Conservation (phyloP, 2,797 vertebrate genomes). For the Tapirus indicus region DNA sequence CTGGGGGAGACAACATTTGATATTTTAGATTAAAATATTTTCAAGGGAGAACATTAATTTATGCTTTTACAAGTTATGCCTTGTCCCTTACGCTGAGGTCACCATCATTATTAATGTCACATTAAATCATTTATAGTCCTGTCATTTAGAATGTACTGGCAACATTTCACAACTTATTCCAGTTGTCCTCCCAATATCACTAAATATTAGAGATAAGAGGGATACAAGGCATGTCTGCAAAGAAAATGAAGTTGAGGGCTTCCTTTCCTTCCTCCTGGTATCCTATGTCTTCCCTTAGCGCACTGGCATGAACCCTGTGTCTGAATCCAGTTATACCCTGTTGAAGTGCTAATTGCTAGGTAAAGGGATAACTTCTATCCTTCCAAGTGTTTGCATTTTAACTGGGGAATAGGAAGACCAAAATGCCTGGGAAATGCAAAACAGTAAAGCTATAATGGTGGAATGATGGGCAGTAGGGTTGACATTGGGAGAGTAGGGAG, state of each 20-base stretch:
- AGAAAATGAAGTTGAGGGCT: background rate
- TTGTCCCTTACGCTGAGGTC: background rate
- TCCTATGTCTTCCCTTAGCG: background rate
- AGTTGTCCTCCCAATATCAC: background rate
- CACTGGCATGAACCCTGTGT: background rate
- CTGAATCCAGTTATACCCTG: background rate
- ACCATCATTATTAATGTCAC: background rate
- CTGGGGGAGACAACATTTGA: background rate
- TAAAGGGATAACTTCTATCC: background rate
- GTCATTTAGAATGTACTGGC: background rate
- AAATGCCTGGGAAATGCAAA: background rate
- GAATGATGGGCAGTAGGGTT: background rate
- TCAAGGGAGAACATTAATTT: background rate
- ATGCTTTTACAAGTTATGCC: background rate
- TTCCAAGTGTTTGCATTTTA: background rate
- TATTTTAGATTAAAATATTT: conserved; percentile 59
- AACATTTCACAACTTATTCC: conserved; percentile 16
- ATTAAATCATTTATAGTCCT: background rate
- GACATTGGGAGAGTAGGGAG: background rate
- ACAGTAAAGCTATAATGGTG: background rate
- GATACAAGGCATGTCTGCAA: background rate
- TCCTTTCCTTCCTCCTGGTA: background rate
- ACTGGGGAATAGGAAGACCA: background rate
- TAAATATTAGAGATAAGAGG: background rate
- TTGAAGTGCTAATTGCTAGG: background rate